Base-by-base conservation (phyloP, 2,797 vertebrate genomes). In the Oryzias sinensis region DNA sequence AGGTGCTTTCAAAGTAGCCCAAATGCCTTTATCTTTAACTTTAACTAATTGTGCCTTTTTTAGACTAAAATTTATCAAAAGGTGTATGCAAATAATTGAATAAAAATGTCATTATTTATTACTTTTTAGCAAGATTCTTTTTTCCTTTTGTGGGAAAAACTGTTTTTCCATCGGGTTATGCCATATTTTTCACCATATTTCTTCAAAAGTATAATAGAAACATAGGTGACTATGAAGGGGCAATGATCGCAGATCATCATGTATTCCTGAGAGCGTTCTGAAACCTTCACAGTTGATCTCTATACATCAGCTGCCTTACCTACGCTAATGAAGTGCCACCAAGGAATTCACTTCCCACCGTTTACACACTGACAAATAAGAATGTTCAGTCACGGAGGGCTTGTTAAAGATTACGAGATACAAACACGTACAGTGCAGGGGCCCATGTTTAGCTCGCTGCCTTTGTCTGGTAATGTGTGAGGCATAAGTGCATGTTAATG, bases 401-500 rank as follows among this genome's bases (percentile, higher is more conserved):
- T 27, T 70, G 43, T 29, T 29, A n/a, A 64, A 29, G 37, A 25
- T 52, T 25, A 40, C 24, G 53, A 40, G 37, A 58, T 15, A 29
- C 22, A 50, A 43, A 61, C 45, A 50, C 42, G 56, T 18, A 29
- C 9, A 43, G 9, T 5, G 6, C 16, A 22, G 5, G 1, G 14
- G 56, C 51, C 33, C 61, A 60, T 62, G 56, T 76, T 72, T 65
- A 67, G 58, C 52, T 42, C 27, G 41, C 40, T n/a, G 37, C 53
- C 66, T 27, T 33, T 59, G 60, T 63, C 53, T 70, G 59, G 62
- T 76, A 69, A 72, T 15, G 66, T 65, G 65, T 16, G 52, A 74
- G 64, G 56, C 20, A 62, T 72, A 33, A 72, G 75, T 50, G 72
- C 65, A 84, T 79, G 82, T 89, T 89, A 89, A 89, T 59, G 76